Base-by-base conservation (phyloP, 2,888 invertebrate species). In the Pomacea canaliculata region DNA sequence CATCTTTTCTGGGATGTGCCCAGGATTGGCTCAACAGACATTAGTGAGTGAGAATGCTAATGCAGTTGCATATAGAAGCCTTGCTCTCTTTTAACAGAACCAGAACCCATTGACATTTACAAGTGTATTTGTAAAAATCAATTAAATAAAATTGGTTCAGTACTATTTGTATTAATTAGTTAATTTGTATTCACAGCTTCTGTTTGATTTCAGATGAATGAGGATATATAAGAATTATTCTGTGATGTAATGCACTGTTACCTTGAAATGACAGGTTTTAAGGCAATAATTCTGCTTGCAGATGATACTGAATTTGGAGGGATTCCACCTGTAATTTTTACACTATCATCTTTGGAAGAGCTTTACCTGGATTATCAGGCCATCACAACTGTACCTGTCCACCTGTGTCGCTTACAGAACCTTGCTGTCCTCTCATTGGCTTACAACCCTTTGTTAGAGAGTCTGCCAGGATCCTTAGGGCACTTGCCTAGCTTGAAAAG, bases 361-460 rank as follows among this genome's bases (percentile, higher is more conserved):
- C 80, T 90, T 10, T 79, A 82, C 74, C 79, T 90, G 49, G 80
- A 84, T 73, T 83, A 85, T 79, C 87, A 88, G 77, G 87, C 84
- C 19, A 84, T 90, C 59, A 85, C 83, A 7, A 72, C 80, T 68
- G 82, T 90, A 27, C 88, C 89, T 0, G 82, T 83, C 23, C 80
- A 85, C 70, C 87, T 89, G 63, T 83, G 80, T 63, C 82, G 82
- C 18, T 83, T 89, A 56, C 82, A 81, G 76, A 86, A 86, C 67
- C 82, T 89, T 7, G 76, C 76, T 9, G 66, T 73, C 1, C 78
- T 89, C 8, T 83, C 81, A 37, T 78, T 89, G 16, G 79, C 78
- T 62, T 79, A 88, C 76, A 85, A 85, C 73, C 85, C 86, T 19
- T 77, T 87, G 37, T 76, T 87, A 72, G 86, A 85, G 76, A 84